phyloP scores from a whole-genome alignment of 1,140 invertebrate genomes.

The Maconellicoccus hirsutus region DNA sequence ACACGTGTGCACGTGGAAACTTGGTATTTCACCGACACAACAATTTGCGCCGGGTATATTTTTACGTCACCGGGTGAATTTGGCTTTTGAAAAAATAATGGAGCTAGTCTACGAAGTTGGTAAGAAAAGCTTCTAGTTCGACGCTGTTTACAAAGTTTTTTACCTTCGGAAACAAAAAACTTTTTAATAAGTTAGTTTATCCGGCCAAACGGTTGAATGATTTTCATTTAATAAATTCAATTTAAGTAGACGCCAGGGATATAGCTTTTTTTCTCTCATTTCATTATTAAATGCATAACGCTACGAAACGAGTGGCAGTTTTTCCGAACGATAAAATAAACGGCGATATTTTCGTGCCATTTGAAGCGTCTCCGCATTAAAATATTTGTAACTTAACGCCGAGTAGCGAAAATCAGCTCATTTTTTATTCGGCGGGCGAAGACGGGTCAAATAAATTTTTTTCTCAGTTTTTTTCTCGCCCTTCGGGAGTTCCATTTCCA shows the following conservation, averaged over 20 bases:
- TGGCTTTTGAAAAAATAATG: background rate
- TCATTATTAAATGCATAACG: slow-evolving; percentile 5
- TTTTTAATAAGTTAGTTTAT: slow-evolving; percentile 18
- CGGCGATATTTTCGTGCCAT: slow-evolving; percentile 18
- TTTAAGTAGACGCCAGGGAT: background rate
- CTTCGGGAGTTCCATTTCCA: slow-evolving; percentile 19
- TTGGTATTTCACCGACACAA: background rate
- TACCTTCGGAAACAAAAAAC: background rate
- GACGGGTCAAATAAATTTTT: slow-evolving; percentile 11
- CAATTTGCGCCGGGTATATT: background rate
- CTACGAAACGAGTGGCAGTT: background rate
- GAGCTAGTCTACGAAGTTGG: background rate
- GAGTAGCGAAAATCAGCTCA: slow-evolving; percentile 1
- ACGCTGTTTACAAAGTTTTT: background rate
- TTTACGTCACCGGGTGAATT: background rate
- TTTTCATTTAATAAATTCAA: slow-evolving; percentile 14
- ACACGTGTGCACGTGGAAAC: too few relatives aligned
- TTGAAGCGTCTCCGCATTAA: slow-evolving; percentile 20
- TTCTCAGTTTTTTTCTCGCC: background rate
- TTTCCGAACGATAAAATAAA: slow-evolving; percentile 22
- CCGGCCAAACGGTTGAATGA: slow-evolving; percentile 14
- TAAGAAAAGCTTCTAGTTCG: background rate
- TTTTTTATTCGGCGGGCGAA: slow-evolving; percentile 12
- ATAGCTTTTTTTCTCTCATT: background rate
- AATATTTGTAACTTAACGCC: slow-evolving; percentile 18